Evolutionary conservation across 2,888 invertebrate genomes (phyloP), one percentile per base, ranked within the genome.

Genomic region (Ennomos fuscantarius): DNA sequence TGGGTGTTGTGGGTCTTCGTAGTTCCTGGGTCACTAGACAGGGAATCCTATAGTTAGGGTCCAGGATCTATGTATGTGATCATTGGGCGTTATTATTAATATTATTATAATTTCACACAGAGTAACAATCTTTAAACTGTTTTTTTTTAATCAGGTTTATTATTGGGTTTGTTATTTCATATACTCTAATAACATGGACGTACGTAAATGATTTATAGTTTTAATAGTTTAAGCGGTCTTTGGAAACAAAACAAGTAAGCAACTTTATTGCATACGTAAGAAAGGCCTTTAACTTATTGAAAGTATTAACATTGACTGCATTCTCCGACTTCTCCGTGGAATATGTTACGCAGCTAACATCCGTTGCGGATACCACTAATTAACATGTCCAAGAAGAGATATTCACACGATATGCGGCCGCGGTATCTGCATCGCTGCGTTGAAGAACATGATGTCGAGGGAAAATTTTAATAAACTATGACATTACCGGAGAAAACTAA

Each of bases 341-440:
- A 37, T 11, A 44, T 9, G 33, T 44, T 11, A 42, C 37, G 47
- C 36, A 47, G 12, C 39, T 13, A 49, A 42, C 45, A 49, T 49
- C 54, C 40, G 44, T 36, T 33, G 42, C 46, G 41, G 37, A 50
- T 54, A 47, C 34, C 9, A 34, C 34, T 36, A 47, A 55, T 50
- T 50, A 55, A 31, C 54, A 47, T 55, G 47, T 37, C 24, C 40
- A 24, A 35, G 35, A 43, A 55, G 12, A 44, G 31, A 42, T 42
- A 49, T 43, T 48, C 47, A 53, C 42, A 49, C 32, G 15, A 48
- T 40, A 40, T 1, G 35, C 35, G 11, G n/a, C 32, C n/a, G n/a
- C n/a, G n/a, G 5, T 46, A 39, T 51, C 46, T 45, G 33, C 8
- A 44, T 44, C n/a, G 11, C n/a, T 8, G 11, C 8, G 8, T 34